These are phyloP conservation scores for Apodemus speciosus DNA, from an alignment of 2,113 vertebrate species.

Conservation along the genomic window DNA sequence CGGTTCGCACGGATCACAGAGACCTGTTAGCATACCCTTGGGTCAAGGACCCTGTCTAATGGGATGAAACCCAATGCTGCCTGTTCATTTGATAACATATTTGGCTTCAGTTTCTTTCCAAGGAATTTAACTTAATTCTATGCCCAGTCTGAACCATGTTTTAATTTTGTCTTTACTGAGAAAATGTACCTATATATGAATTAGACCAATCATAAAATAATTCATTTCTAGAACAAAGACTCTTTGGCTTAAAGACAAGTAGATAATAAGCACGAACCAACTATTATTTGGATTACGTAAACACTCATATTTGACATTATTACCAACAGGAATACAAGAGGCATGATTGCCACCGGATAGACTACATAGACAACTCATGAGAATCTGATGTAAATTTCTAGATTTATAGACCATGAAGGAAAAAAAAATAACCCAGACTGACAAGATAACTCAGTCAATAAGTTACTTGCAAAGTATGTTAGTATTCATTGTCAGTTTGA, in stretches of 20 bases:
- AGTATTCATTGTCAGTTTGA: neutral
- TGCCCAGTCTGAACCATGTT: conserved; percentile 7
- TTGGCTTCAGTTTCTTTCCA: neutral
- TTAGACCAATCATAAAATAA: conserved; percentile 17
- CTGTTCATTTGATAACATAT: conserved; percentile 16
- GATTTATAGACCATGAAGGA: neutral
- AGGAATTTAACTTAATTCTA: conserved; percentile 43
- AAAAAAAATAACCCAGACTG: neutral
- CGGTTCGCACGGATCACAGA: conserved; percentile 47
- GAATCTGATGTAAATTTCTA: neutral
- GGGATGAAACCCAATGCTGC: conserved; percentile 51
- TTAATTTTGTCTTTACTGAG: conserved; percentile 44
- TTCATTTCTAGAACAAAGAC: neutral
- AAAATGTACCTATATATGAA: neutral
- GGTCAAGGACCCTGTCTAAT: conserved; percentile 48
- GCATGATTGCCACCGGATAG: neutral
- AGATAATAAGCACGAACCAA: neutral
- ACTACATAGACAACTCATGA: neutral
- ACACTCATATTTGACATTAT: neutral
- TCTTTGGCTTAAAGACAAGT: neutral
- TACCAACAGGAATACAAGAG: neutral
- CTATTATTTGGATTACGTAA: neutral
- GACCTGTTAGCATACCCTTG: conserved; percentile 4
- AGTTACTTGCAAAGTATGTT: neutral
- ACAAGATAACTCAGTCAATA: neutral